Evolutionary conservation across 2,888 invertebrate species (phyloP), one percentile per base, ranked within the genome.

Genomic region (Colletes collaris): DNA sequence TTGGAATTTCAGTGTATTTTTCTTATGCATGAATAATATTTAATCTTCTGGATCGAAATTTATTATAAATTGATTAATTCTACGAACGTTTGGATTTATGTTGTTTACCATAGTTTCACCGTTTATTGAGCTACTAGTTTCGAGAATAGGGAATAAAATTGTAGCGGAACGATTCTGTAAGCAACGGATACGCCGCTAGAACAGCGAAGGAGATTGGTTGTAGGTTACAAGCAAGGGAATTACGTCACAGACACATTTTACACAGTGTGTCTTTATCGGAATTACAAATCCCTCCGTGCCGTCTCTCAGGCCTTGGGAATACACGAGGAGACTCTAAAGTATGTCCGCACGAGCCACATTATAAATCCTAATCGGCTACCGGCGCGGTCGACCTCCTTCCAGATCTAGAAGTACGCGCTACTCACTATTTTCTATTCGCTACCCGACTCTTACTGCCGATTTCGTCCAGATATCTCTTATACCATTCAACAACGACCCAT

Each of bases 221-320:
- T 40, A 40, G 79, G 72, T 81, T 86, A 59, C 80, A 37, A 76
- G 81, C 67, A 83, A 76, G 76, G 73, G 62, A 50, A 67, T 88
- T 88, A 76, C 88, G 76, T 83, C 82, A 87, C 53, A 62, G 62
- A 68, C 65, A 64, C 73, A 80, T 82, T 88, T 84, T 79, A 76
- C 78, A 63, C 55, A 55, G 69, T 55, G 55, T 55, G 63, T 78
- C 63, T 86, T 84, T 83, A 82, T 77, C 79, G 75, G 81, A 83
- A 83, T 87, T 84, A 83, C 84, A 75, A 84, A 84, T 76, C 80
- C 73, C 75, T 73, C 55, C 71, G 49, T 52, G 59, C 46, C 64
- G n/a, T 10, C 37, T 46, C 52, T 44, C 55, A 56, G 55, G 56
- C 62, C 65, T 78, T 68, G 75, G 62, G 55, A 76, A 79, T 77